Base-by-base conservation (phyloP, 2,797 vertebrate genomes). In the Limosa lapponica region DNA sequence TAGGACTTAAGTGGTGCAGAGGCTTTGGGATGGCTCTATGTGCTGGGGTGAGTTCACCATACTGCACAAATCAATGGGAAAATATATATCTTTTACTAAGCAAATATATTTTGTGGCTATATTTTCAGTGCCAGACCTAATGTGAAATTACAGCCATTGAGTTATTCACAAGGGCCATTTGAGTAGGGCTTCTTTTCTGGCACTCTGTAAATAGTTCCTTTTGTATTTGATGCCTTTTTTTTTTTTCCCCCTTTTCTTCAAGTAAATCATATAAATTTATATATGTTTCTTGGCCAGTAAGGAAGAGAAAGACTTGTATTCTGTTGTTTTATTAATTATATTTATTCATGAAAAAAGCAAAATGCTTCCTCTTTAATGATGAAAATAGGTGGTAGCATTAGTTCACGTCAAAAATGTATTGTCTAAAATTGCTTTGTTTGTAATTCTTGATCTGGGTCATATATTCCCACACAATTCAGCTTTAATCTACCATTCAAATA, bases 401-500 rank as follows among this genome's bases (percentile, higher is more conserved):
- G 36, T 36, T 86, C 23, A 52, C 30, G 23, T 73, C 67, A 78
- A 72, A 73, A 92, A 69, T 27, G 44, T 25, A 59, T 48, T 97
- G 55, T 73, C 77, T 64, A 49, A 67, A 87, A 55, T 82, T 49
- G 80, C 4, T 23, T 30, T 81, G 72, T 70, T 90, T 92, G 43
- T 39, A 74, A 30, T 49, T 85, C 62, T 74, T 87, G 54, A 82
- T 55, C 43, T 20, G 34, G 39, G 72, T 65, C 61, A 8, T 16
- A 54, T 37, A 86, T 90, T 86, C 24, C 54, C 49, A 80, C 36
- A 52, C 39, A 62, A 75, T 25, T 92, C n/a, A 24, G n/a, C 48
- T 89, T 90, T 82, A 88, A 64, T 89, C 95, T 83, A 87, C 44
- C 48, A 77, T 58, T 92, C 52, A 59, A 30, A 65, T 58, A 83